A percentile compares a stretch with the other conserved stretches of the same genome.
Evolutionary conservation across 2,113 vertebrate species (phyloP).

Genomic region (Trematomus loennbergii): DNA sequence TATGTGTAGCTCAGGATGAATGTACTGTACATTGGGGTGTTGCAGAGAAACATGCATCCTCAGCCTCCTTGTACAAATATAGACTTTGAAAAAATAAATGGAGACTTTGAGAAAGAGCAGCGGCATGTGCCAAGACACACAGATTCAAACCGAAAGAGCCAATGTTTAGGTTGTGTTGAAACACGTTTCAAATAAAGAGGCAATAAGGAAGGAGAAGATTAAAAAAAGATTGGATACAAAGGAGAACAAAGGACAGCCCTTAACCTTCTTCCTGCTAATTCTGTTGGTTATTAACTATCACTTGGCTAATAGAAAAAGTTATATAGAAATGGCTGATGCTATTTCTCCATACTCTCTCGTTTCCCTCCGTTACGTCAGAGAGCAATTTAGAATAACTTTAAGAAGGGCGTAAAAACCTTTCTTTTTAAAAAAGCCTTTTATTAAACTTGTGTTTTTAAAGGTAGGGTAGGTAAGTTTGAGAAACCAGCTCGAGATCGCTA

Average conservation of each 20-base stretch:
- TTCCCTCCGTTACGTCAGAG: not conserved
- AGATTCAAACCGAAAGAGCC: not conserved
- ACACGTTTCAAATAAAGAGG: not conserved
- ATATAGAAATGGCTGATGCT: no score
- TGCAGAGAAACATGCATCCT: conserved; percentile 4
- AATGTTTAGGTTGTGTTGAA: not conserved
- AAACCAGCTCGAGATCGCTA: no score
- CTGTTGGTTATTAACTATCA: not conserved
- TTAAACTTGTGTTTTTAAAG: no score
- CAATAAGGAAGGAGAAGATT: not conserved
- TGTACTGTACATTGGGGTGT: not conserved
- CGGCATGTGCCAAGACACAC: conserved; percentile 33
- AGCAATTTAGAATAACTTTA: not conserved
- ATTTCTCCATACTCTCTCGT: not conserved
- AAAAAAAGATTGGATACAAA: not conserved
- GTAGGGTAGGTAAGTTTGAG: no score
- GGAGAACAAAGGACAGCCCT: not conserved
- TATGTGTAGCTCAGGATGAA: not conserved
- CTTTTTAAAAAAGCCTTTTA: no score
- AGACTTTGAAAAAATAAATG: conserved; percentile 29
- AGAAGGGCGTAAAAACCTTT: no score
- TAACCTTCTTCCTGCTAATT: not conserved
- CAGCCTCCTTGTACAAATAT: conserved; percentile 54
- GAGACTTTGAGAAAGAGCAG: conserved; percentile 55
- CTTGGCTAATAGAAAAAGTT: not conserved